These are phyloP conservation scores for Adelognathus sp. DNA, from an alignment of 2,888 invertebrate genomes.

Conservation along the genomic window DNA sequence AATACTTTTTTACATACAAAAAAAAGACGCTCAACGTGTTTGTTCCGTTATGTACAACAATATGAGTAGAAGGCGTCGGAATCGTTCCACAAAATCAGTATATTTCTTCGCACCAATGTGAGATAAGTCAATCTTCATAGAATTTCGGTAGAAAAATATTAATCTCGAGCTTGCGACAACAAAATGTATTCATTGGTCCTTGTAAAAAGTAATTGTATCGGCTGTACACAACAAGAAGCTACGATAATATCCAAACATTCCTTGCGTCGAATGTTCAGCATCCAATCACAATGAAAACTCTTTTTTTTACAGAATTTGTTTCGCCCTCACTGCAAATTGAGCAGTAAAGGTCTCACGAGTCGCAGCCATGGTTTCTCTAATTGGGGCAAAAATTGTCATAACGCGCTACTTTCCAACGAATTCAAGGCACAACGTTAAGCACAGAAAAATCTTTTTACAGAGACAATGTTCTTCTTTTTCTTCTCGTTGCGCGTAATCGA, in stretches of 20 bases:
- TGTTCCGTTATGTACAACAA: background rate
- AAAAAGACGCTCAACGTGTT: background rate
- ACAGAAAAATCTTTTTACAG: too few species aligned
- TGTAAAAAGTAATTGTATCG: background rate
- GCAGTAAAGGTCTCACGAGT: too few species aligned
- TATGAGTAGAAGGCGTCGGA: background rate
- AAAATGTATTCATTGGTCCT: background rate
- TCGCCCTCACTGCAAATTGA: too few species aligned
- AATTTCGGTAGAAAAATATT: background rate
- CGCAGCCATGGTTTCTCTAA: too few species aligned
- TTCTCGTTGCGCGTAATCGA: background rate
- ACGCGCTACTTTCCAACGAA: background rate
- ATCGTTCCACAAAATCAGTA: background rate
- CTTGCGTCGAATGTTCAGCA: too few species aligned
- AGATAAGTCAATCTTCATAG: background rate
- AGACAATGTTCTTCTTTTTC: too few species aligned
- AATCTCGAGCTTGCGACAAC: background rate
- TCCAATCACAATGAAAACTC: too few species aligned
- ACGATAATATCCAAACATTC: too few species aligned
- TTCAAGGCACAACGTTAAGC: constrained; percentile 18
- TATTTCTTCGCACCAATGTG: background rate
- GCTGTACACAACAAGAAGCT: too few species aligned
- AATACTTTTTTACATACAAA: background rate
- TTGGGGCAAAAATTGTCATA: too few species aligned
- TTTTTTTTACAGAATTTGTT: too few species aligned